Conservation (phyloP, 2,113 vertebrate genomes). For the Epinephelus lanceolatus region DNA sequence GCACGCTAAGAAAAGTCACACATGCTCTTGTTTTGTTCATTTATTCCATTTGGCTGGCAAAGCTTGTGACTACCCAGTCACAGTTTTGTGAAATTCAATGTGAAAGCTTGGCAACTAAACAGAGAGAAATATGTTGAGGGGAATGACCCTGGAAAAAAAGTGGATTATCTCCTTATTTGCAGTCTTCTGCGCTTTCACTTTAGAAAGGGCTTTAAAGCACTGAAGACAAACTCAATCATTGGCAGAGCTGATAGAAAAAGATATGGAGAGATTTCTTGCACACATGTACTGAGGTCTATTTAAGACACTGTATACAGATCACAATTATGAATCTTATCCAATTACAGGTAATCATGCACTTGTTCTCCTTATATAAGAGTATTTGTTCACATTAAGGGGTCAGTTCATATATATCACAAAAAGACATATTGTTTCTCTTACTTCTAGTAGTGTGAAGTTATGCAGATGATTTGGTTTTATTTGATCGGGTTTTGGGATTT, state of each 20-base stretch:
- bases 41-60: conserved; percentile 23
- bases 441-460: not conserved
- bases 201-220: not conserved
- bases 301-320: not conserved
- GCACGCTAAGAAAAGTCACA: conserved; percentile 7
- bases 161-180: not conserved
- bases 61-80: conserved; percentile 15
- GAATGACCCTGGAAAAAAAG: not conserved
- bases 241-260: not conserved
- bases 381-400: not conserved
- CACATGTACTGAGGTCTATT: not conserved
- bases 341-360: not conserved
- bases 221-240: not conserved
- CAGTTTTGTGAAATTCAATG: conserved; percentile 14
- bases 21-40: conserved; percentile 17
- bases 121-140: conserved; percentile 15
- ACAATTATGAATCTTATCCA: not conserved
- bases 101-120: conserved; percentile 17
- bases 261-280: not conserved
- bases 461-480: not conserved
- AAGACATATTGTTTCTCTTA: not conserved
- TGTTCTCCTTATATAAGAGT: not conserved
- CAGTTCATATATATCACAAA: not conserved
- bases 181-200: not conserved
- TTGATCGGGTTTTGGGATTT: not conserved